Percentiles rank a stretch among this genome's conserved stretches.
phyloP scores from a whole-genome alignment of 2,888 invertebrate genomes.

The Artemia sp. region DNA sequence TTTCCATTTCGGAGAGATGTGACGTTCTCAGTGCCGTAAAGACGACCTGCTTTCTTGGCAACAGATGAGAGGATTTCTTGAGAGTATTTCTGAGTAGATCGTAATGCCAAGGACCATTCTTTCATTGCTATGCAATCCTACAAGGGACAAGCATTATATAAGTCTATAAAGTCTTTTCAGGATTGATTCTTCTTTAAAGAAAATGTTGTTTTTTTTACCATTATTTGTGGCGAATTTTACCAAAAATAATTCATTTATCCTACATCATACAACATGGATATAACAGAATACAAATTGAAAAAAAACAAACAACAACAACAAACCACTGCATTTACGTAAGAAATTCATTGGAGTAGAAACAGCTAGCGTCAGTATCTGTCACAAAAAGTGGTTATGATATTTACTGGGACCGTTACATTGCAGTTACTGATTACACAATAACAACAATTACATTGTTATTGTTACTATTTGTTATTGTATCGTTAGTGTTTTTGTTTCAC shows the following conservation, averaged over 20 bases:
- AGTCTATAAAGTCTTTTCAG: neutral
- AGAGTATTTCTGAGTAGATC: constrained; percentile 87
- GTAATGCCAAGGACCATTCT: constrained; percentile 90
- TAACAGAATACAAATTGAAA: too few relatives aligned
- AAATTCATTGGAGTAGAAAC: too few relatives aligned
- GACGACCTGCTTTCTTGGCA: constrained; percentile 96
- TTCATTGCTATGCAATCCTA: constrained; percentile 95
- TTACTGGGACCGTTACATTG: too few relatives aligned
- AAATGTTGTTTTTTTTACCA: neutral
- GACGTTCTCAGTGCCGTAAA: constrained; percentile 65
- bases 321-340: too few relatives aligned
- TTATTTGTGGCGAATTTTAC: constrained; percentile 5
- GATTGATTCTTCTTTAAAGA: neutral
- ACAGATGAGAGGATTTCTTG: constrained; percentile 87
- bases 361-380: too few relatives aligned
- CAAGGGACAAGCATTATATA: too few relatives aligned
- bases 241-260: neutral
- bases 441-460: too few relatives aligned
- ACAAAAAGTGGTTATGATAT: too few relatives aligned
- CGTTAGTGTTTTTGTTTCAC: too few relatives aligned
- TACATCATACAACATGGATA: neutral
- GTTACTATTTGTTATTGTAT: too few relatives aligned
- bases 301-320: too few relatives aligned
- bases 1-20: neutral
- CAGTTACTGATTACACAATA: too few relatives aligned